A percentile compares a stretch with the other conserved stretches of the same genome.
Conservation (phyloP, 2,888 invertebrate species). For the Calliopum simillimum region DNA sequence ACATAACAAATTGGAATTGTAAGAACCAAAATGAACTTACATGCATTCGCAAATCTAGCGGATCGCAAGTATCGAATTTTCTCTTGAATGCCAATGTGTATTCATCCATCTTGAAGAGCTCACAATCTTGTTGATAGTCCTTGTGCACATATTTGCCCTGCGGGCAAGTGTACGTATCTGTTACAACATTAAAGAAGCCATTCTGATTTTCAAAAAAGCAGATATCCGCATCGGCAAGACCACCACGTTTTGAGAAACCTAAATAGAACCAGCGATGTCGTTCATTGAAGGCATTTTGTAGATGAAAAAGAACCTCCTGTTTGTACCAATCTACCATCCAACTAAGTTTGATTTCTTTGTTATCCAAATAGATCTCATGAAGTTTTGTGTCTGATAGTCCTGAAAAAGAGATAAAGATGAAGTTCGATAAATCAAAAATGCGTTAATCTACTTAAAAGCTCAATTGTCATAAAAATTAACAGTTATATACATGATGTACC, state of each 20-base stretch:
- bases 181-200: slow-evolving; percentile 66
- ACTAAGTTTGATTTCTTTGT: slow-evolving; percentile 66
- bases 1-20: not conserved
- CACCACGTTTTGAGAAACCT: slow-evolving; percentile 88
- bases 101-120: slow-evolving; percentile 69
- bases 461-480: not conserved
- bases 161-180: slow-evolving; percentile 81
- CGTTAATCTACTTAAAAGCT: not conserved
- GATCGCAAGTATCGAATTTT: slow-evolving; percentile 88
- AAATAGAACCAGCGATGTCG: slow-evolving; percentile 81
- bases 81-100: slow-evolving; percentile 81
- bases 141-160: slow-evolving; percentile 74
- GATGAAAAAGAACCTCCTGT: slow-evolving; percentile 67
- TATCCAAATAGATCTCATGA: slow-evolving; percentile 64
- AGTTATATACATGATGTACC: no score
- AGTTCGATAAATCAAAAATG: not conserved
- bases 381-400: slow-evolving; percentile 66
- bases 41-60: slow-evolving; percentile 69
- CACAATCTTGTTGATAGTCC: slow-evolving; percentile 82
- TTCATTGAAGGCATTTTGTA: slow-evolving; percentile 66
- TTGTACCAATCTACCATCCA: slow-evolving; percentile 68
- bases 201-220: slow-evolving; percentile 80
- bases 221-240: slow-evolving; percentile 79
- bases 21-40: slow-evolving; percentile 52
- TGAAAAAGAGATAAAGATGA: slow-evolving; percentile 42